Percentiles rank a stretch among this genome's conserved stretches.
phyloP scores from a whole-genome alignment of 2,888 invertebrate species.

The Hypomecis atomaria region DNA sequence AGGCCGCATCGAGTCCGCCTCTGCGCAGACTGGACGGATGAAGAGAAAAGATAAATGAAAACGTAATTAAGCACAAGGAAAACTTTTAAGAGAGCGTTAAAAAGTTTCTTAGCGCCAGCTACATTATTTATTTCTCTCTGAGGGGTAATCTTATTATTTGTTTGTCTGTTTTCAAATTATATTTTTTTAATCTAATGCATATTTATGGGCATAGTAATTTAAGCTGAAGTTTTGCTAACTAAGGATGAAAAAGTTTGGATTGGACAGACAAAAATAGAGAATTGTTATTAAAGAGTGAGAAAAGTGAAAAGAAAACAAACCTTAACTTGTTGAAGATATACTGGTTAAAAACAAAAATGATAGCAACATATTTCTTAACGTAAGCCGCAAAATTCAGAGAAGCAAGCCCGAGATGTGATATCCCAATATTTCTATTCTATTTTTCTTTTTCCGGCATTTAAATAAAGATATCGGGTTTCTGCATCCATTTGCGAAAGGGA shows the following conservation, averaged over 20 bases:
- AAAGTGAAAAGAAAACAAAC: neutral
- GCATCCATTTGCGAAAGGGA: constrained; percentile 46
- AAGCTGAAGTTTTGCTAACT: constrained; percentile 19
- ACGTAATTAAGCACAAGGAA: constrained; percentile 77
- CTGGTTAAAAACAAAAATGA: too few species aligned
- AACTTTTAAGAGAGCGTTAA: constrained; percentile 75
- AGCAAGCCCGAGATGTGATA: constrained; percentile 4
- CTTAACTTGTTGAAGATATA: too few species aligned
- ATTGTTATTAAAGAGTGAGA: neutral
- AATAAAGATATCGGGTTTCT: constrained; percentile 40
- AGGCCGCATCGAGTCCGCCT: constrained; percentile 49
- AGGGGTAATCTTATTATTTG: constrained; percentile 68
- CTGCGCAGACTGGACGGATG: constrained; percentile 53
- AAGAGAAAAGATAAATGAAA: constrained; percentile 79
- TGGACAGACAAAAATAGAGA: neutral
- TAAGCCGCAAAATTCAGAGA: neutral
- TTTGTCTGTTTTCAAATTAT: constrained; percentile 53
- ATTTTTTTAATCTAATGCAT: constrained; percentile 52
- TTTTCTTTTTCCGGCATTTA: constrained; percentile 28
- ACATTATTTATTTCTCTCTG: constrained; percentile 72
- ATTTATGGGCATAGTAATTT: constrained; percentile 31
- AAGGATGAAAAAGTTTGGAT: constrained; percentile 11
- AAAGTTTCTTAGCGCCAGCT: constrained; percentile 68
- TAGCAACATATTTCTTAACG: neutral
- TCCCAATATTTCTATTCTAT: constrained; percentile 22